Conservation (phyloP, 1,140 invertebrate species). For the Drosophila kanapiae region DNA sequence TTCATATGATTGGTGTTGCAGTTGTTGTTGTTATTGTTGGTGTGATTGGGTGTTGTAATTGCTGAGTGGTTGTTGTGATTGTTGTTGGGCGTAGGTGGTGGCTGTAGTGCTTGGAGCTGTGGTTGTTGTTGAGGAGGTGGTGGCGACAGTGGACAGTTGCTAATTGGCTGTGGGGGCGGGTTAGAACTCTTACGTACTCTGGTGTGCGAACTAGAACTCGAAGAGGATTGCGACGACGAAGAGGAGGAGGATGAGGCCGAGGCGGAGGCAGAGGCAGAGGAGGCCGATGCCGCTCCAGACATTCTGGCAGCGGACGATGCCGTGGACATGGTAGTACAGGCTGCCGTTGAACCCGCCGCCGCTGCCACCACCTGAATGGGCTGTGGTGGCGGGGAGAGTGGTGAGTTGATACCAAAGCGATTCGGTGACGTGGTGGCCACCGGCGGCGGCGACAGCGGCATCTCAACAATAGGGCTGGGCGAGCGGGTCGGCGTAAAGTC, state of each 20-base stretch:
- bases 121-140: constrained; percentile 34
- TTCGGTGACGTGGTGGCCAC: constrained; percentile 52
- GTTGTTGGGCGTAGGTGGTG: constrained; percentile 31
- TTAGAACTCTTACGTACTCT: constrained; percentile 84
- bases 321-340: constrained; percentile 49
- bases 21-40: constrained; percentile 45
- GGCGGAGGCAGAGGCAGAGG: constrained; percentile 37
- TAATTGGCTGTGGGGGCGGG: constrained; percentile 72
- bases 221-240: constrained; percentile 60
- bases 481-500: constrained; percentile 82
- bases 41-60: constrained; percentile 52
- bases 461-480: constrained; percentile 82
- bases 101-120: constrained; percentile 28
- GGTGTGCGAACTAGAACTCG: constrained; percentile 69
- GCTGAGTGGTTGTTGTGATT: constrained; percentile 46
- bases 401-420: constrained; percentile 45
- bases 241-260: constrained; percentile 59
- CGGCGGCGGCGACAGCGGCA: constrained; percentile 85
- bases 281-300: constrained; percentile 46
- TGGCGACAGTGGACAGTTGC: constrained; percentile 57
- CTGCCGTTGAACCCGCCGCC: constrained; percentile 25
- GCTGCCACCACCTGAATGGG: constrained; percentile 70
- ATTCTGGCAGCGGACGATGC: constrained; percentile 66
- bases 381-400: constrained; percentile 78
- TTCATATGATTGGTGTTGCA: constrained; percentile 59